Percentiles rank a stretch among this genome's conserved stretches.
These are phyloP conservation scores for Gonocerus acuteangulatus DNA, from an alignment of 2,888 invertebrate genomes.

Conservation along the genomic window DNA sequence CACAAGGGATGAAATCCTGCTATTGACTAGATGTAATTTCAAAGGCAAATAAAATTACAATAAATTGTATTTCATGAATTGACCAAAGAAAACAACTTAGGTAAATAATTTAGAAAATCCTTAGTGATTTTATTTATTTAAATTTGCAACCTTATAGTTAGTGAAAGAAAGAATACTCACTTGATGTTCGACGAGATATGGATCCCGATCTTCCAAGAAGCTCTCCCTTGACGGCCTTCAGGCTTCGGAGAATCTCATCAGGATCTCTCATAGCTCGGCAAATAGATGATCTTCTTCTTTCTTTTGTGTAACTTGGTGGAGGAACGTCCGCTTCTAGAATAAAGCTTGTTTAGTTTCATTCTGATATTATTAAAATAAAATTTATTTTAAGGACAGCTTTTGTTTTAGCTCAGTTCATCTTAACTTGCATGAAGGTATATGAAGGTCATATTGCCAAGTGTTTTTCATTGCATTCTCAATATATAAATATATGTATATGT, in stretches of 20 bases:
- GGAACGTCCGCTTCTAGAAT: conserved; percentile 45
- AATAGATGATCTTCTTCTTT: conserved; percentile 72
- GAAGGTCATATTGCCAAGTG: no score
- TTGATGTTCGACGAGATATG: conserved; percentile 58
- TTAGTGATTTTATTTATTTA: no score
- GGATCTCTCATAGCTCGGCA: conserved; percentile 66
- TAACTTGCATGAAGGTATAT: background rate
- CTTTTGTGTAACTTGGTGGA: conserved; percentile 50
- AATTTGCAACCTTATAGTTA: no score
- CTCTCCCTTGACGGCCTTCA: conserved; percentile 75
- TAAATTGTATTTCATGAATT: no score
- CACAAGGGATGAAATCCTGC: no score
- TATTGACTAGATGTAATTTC: no score
- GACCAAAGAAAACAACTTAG: no score
- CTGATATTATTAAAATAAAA: background rate
- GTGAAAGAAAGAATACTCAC: conserved; percentile 50
- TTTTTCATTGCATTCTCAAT: no score
- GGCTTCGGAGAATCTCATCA: conserved; percentile 71
- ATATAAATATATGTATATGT: no score
- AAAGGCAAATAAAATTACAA: no score
- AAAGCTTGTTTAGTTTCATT: background rate
- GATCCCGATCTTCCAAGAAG: conserved; percentile 70
- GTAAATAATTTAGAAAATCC: no score
- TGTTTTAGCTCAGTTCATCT: background rate
- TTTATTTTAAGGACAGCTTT: no score